A percentile compares a stretch with the other conserved stretches of the same genome.
These are phyloP conservation scores for Alces alces DNA, from an alignment of 2,113 vertebrate genomes.

Conservation along the genomic window DNA sequence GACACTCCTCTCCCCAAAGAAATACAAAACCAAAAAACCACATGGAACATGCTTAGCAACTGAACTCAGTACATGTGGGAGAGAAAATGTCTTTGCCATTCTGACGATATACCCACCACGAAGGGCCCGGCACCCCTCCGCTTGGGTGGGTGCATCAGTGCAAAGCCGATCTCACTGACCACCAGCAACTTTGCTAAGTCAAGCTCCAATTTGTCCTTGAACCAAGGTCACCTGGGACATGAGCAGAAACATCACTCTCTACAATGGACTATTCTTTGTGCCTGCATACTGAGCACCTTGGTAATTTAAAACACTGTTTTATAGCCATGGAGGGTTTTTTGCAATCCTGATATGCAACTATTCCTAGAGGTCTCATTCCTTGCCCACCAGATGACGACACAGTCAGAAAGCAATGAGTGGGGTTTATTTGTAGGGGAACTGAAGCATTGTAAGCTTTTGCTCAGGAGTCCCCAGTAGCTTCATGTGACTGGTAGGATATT, in stretches of 20 bases:
- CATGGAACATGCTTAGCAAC: conserved; percentile 61
- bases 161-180: conserved; percentile 78
- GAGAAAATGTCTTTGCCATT: conserved; percentile 60
- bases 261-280: conserved; percentile 75
- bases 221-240: conserved; percentile 77
- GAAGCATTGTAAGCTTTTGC: conserved; percentile 67
- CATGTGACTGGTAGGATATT: conserved; percentile 73
- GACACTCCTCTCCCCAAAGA: not conserved
- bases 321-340: conserved; percentile 58
- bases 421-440: conserved; percentile 75
- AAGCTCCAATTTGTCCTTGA: conserved; percentile 80
- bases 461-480: conserved; percentile 69
- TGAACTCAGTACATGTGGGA: conserved; percentile 63
- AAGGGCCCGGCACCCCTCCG: conserved; percentile 66
- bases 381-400: conserved; percentile 56
- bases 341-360: conserved; percentile 42
- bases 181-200: conserved; percentile 80
- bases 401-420: conserved; percentile 67
- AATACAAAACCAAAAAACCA: conserved; percentile 1
- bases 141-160: conserved; percentile 75
- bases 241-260: conserved; percentile 77
- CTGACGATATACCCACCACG: conserved; percentile 67
- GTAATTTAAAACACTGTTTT: conserved; percentile 71
- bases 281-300: conserved; percentile 65
- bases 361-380: conserved; percentile 62